Conservation (phyloP, 2,113 vertebrate genomes). For the Trematomus loennbergii region DNA sequence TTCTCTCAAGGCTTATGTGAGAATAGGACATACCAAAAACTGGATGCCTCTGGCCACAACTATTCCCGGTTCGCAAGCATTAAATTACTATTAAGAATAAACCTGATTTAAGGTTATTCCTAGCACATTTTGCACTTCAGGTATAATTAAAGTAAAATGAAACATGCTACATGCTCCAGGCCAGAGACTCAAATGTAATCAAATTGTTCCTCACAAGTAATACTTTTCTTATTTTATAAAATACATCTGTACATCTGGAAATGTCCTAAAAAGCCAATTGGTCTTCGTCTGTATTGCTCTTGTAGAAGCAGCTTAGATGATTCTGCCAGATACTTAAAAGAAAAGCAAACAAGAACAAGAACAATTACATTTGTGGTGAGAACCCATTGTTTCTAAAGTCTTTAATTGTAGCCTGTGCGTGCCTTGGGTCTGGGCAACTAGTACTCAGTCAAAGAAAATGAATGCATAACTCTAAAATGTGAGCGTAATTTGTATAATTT, state of each 20-base stretch:
- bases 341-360: conserved; percentile 23
- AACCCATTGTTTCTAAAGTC: conserved; percentile 39
- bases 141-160: not conserved
- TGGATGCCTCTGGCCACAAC: too few relatives aligned
- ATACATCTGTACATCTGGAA: not conserved
- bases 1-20: too few relatives aligned
- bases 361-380: conserved; percentile 9
- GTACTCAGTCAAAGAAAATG: conserved; percentile 33
- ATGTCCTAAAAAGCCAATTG: not conserved
- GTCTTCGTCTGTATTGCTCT: not conserved
- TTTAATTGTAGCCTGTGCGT: conserved; percentile 20
- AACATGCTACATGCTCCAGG: not conserved
- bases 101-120: not conserved
- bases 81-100: too few relatives aligned
- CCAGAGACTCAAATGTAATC: not conserved
- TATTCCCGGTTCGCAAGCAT: too few relatives aligned
- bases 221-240: not conserved
- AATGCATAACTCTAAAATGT: not conserved
- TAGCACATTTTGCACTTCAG: not conserved
- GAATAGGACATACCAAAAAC: too few relatives aligned
- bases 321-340: conserved; percentile 27
- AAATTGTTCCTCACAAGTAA: not conserved
- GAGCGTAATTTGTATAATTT: conserved; percentile 50
- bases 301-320: not conserved
- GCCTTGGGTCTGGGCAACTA: conserved; percentile 1